These are phyloP conservation scores for Leguminivora glycinivorella DNA, from an alignment of 1,140 invertebrate species.

Conservation along the genomic window DNA sequence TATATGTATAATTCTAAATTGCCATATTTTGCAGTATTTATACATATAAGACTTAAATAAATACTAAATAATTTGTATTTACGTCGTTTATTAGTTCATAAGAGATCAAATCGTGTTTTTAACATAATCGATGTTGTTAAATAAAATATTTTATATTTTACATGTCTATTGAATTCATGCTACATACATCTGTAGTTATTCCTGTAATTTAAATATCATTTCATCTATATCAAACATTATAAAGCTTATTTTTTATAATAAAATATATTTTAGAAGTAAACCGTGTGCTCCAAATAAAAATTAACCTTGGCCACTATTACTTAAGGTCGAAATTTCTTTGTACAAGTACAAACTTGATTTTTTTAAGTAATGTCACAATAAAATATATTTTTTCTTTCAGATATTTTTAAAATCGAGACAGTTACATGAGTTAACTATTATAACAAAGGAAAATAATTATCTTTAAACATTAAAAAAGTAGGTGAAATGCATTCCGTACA, in stretches of 20 bases:
- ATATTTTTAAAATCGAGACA: neutral
- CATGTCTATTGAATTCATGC: neutral
- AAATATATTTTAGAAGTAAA: too few species aligned
- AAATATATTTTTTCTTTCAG: neutral
- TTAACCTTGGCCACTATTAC: neutral
- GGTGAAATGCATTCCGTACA: neutral
- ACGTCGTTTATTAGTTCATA: constrained; percentile 20
- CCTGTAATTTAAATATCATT: neutral
- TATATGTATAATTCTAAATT: neutral
- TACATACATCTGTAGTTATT: neutral
- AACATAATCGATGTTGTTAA: neutral
- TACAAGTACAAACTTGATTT: neutral
- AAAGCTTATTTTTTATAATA: neutral
- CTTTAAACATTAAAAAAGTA: neutral
- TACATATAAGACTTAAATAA: neutral
- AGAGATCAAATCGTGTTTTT: constrained; percentile 24
- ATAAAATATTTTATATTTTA: constrained; percentile 20
- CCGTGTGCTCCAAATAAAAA: constrained; percentile 2
- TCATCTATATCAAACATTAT: neutral
- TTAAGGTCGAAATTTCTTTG: neutral
- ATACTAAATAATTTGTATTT: constrained; percentile 1
- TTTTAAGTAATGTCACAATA: neutral
- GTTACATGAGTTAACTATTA: neutral
- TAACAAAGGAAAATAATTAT: neutral
- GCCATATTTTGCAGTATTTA: constrained; percentile 7